phyloP scores from a whole-genome alignment of 2,888 invertebrate genomes.

The Trissoscelio sp. region DNA sequence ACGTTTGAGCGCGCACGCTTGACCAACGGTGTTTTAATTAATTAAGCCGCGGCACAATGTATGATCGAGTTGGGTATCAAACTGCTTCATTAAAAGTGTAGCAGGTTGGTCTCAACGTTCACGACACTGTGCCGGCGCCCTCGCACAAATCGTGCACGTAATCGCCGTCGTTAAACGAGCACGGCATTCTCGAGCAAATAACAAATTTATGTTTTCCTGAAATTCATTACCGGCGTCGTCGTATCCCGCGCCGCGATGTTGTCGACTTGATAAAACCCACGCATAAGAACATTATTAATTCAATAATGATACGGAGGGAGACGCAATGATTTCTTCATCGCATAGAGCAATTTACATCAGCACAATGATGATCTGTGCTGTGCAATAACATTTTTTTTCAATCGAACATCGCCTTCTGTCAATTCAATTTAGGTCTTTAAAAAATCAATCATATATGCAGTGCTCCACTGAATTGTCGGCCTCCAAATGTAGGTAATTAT shows the following conservation, averaged over 20 bases:
- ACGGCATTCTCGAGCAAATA: conserved; percentile 72
- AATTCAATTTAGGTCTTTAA: background rate
- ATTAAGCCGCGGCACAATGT: conserved; percentile 37
- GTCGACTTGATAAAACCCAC: conserved; percentile 51
- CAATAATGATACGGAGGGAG: conserved; percentile 39
- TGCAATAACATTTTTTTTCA: background rate
- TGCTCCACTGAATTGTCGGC: background rate
- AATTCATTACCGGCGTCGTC: conserved; percentile 67
- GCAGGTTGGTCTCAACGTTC: conserved; percentile 48
- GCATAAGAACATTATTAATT: conserved; percentile 59
- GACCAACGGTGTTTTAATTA: conserved; percentile 48
- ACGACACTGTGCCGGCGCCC: conserved; percentile 54
- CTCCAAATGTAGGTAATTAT: conserved; percentile 6
- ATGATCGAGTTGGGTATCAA: conserved; percentile 58
- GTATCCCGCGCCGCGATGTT: conserved; percentile 40
- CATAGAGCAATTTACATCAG: conserved; percentile 4
- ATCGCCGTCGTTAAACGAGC: conserved; percentile 74
- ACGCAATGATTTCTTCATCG: conserved; percentile 48
- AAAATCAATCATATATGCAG: conserved; percentile 6
- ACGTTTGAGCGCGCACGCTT: conserved; percentile 1
- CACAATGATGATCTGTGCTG: background rate
- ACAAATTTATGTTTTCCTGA: conserved; percentile 75
- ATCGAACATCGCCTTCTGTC: conserved; percentile 9
- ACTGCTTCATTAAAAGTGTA: conserved; percentile 66
- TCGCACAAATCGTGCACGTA: conserved; percentile 72